phyloP scores from a whole-genome alignment of 53 echinoderm and acorn worm species.

The Stichopus horrens region DNA sequence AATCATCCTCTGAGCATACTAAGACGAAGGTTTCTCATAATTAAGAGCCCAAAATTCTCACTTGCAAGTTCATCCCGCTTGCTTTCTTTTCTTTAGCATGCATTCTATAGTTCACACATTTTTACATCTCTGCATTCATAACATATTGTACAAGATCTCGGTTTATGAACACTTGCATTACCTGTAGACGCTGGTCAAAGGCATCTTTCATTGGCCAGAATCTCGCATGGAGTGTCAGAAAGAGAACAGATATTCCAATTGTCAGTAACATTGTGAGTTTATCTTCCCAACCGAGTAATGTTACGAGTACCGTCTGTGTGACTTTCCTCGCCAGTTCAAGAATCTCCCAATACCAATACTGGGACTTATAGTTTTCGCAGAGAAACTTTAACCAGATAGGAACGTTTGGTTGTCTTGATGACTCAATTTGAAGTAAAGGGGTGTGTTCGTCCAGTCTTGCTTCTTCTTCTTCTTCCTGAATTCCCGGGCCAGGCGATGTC shows the following conservation, averaged over 20 bases:
- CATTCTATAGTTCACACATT: too few species aligned
- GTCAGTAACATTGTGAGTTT: slow-evolving; percentile 52
- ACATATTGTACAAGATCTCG: too few species aligned
- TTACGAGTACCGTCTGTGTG: neutral
- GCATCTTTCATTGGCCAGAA: slow-evolving; percentile 58
- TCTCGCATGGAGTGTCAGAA: slow-evolving; percentile 54
- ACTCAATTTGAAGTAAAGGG: neutral
- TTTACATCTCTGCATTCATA: too few species aligned
- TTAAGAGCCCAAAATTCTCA: too few species aligned
- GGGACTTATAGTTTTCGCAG: slow-evolving; percentile 8
- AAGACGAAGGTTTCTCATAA: too few species aligned
- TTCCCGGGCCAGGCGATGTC: neutral
- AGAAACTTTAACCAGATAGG: slow-evolving; percentile 23
- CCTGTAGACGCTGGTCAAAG: slow-evolving; percentile 1
- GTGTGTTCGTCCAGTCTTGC: neutral
- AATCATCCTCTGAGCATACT: too few species aligned
- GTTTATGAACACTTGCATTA: neutral
- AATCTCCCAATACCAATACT: slow-evolving; percentile 39
- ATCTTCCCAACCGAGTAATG: slow-evolving; percentile 29
- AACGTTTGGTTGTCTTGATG: neutral
- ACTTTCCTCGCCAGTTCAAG: slow-evolving; percentile 24
- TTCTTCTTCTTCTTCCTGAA: neutral
- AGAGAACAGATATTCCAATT: slow-evolving; percentile 53
- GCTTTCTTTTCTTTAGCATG: too few species aligned
- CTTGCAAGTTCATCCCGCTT: too few species aligned